Conservation (phyloP, 2,888 invertebrate species). For the Arenicola marina region DNA sequence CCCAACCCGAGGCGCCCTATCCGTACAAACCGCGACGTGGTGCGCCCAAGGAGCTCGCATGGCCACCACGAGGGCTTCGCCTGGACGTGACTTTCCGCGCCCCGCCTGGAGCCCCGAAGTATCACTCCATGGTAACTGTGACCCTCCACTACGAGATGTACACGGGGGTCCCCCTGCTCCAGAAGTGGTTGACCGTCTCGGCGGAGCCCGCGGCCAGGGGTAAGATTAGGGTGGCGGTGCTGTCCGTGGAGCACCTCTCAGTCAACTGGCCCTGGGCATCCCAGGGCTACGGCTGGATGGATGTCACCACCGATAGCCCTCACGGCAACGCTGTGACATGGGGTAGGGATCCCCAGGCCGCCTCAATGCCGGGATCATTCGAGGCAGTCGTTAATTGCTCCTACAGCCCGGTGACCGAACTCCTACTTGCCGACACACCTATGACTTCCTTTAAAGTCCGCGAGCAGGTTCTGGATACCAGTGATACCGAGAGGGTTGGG, state of each 20-base stretch:
- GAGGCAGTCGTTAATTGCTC: constrained; percentile 28
- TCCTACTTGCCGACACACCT: constrained; percentile 10
- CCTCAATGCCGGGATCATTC: constrained; percentile 31
- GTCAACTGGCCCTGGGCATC: constrained; percentile 32
- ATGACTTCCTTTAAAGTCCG: constrained; percentile 30
- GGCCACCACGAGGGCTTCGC: constrained; percentile 32
- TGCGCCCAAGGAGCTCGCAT: constrained; percentile 27
- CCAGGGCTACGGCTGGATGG: constrained; percentile 25
- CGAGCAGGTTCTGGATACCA: constrained; percentile 26
- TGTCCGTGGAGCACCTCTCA: constrained; percentile 28
- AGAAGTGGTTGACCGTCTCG: constrained; percentile 28
- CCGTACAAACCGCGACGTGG: constrained; percentile 28
- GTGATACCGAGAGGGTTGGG: constrained; percentile 27
- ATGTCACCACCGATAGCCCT: constrained; percentile 24
- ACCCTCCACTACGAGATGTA: constrained; percentile 34
- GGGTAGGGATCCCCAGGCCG: constrained; percentile 21
- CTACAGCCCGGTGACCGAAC: constrained; percentile 12
- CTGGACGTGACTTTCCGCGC: constrained; percentile 20
- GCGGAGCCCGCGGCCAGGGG: not conserved
- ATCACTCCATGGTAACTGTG: constrained; percentile 24
- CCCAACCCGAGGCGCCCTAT: constrained; percentile 22
- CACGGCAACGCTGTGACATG: constrained; percentile 29
- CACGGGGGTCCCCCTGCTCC: constrained; percentile 32
- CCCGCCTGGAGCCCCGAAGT: constrained; percentile 22
- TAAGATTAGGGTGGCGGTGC: constrained; percentile 17